Evolutionary conservation across 2,113 vertebrate species (phyloP), one percentile per base, ranked within the genome.

Genomic region (Xiphophorus hellerii): DNA sequence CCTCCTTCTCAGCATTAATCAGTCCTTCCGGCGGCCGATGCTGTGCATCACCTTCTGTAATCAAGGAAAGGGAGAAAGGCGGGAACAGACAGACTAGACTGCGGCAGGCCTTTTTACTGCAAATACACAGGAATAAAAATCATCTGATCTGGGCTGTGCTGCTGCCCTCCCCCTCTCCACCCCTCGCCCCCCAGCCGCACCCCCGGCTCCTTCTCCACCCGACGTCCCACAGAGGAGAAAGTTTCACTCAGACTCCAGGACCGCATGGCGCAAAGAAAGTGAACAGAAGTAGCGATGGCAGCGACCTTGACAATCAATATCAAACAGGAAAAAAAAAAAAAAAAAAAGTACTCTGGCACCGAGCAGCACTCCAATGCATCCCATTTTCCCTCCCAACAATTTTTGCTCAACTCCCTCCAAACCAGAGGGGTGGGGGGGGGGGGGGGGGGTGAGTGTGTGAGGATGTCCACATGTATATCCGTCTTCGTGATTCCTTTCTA

Each of bases 1-100:
- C 66, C 70, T 81, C 77, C 22, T 80, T 87, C 80, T 71, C 67
- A 79, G 73, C 67, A 68, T 87, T 91, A 88, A 89, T 92, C 90
- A 87, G 81, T 71, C 71, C 54, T 74, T 80, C 75, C 66, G 68
- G 68, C 66, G 76, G 69, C 60, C 83, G 81, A 84, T 81, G 35
- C 65, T 77, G 86, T 88, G 78, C 73, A 86, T 88, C 80, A 86
- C 79, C 30, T 70, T 73, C 63, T 87, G 76, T 84, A 88, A 90
- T 90, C 84, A 87, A 69, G 70, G n/a, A 42, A 28, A 35, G 39
- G 35, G 64, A 60, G 60, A 51, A 65, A 68, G 60, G 37, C 58
- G 29, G 65, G 58, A 58, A 72, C 61, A 27, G 83, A 71, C 29
- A 6, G 69, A 44, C n/a, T 31, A 64, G 72, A 87, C 77, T 85